Evolutionary conservation across 2,113 vertebrate genomes (phyloP), one percentile per base, ranked within the genome.

Genomic region (Ancistrus triradiatus): DNA sequence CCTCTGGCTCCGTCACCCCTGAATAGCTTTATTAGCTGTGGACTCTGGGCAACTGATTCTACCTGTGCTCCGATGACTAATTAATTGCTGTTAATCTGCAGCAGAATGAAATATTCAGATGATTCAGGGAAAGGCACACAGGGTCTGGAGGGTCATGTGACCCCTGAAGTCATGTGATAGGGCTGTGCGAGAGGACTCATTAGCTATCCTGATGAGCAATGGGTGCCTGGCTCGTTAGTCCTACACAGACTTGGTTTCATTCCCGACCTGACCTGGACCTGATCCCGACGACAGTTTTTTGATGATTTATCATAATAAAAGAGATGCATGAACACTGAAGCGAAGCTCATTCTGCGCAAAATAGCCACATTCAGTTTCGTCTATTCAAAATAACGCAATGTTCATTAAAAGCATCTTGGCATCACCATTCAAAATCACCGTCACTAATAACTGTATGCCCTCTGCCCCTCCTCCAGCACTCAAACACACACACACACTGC

Each of bases 71-170:
- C 53, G 73, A 75, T 75, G 73, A 75, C 61, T 75, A 75, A 75
- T 75, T 75, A 64, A 75, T 75, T 70, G 69, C 59, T 68, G 69
- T 73, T 75, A 75, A 75, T 75, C 73, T 75, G 65, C 69, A 51
- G 28, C 56, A 22, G 40, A 61, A 75, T 75, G 27, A 75, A 75
- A 75, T 75, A 72, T 75, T 75, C 35, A 75, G 59, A 43, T 64
- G 68, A 68, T 68, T 60, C 64, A 67, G 64, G 50, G 73, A 70
- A 66, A 62, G 68, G 58, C 63, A 70, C 46, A 66, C 68, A 70
- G 48, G 68, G 59, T 46, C 61, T 47, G 31, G 37, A 40, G 56
- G 65, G 69, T 75, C 73, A 75, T 68, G 73, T 75, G 73, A 75
- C 69, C 49, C 47, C 28, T 27, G 15, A 50, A 64, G 60, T 67